Base-by-base conservation (phyloP, 2,797 vertebrate species). In the Rhabdomys pumilio region DNA sequence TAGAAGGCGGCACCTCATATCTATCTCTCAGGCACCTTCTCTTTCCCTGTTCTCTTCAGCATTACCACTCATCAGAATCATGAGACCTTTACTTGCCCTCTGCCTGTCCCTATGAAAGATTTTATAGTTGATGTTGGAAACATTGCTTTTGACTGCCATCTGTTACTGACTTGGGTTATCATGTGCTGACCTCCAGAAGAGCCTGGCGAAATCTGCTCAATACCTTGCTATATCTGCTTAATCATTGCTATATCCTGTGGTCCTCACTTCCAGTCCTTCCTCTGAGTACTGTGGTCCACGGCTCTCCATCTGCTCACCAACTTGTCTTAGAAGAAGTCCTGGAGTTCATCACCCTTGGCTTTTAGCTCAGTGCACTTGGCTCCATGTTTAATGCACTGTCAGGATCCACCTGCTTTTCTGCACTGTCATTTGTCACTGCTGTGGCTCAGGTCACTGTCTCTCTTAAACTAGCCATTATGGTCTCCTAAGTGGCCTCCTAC, bases 121-220 rank as follows among this genome's bases (percentile, higher is more conserved):
- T 97, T 94, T 65, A 76, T 29, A 86, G 63, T 13, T 55, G 20
- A 20, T 17, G 65, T 92, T 77, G 11, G n/a, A 81, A 90, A 57
- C 34, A 24, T 4, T 92, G 80, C 8, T 55, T 91, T 93, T 65
- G 65, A 96, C 29, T 84, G 89, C 3, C 4, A 7, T 72, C 84
- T 65, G 20, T 88, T 41, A 53, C 65, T 76, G 6, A 38, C 81
- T 88, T n/a, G 34, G 67, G 67, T 67, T 41, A 19, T 50, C 69
- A 24, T 0, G 38, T 75, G 57, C 44, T 85, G 55, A 26, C 77
- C 22, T 63, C 57, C 5, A 7, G 55, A 76, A 85, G 89, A 93
- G 55, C 73, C 61, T 93, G 31, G 3, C 83, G 57, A 88, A 31
- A 47, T 47, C 26, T 61, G 41, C 29, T 47, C 15, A 31, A 57